Percentiles rank a stretch among this genome's conserved stretches.
Evolutionary conservation across 1,140 invertebrate genomes (phyloP).

Genomic region (Tetragonula clypearis): DNA sequence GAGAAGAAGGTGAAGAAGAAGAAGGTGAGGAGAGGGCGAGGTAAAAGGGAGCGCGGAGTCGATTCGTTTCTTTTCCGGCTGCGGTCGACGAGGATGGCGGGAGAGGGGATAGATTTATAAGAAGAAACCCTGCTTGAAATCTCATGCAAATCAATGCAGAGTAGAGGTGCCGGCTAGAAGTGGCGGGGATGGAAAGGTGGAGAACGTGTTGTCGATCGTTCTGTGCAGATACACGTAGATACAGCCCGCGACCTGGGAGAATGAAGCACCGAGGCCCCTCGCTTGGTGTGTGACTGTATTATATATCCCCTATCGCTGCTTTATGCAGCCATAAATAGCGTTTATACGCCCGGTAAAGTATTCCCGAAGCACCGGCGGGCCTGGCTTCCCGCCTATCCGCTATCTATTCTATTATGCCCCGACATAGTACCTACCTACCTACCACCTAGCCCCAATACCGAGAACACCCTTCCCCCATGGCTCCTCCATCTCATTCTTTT

Average conservation of each 20-base stretch:
- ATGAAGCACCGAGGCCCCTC: conserved; percentile 39
- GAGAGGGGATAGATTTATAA: conserved; percentile 69
- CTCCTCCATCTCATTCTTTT: conserved; percentile 56
- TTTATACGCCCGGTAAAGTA: conserved; percentile 79
- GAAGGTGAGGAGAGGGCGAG: neutral
- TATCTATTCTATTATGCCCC: conserved; percentile 79
- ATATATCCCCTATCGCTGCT: conserved; percentile 78
- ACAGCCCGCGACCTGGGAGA: conserved; percentile 49
- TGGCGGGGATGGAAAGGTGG: conserved; percentile 41
- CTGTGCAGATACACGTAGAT: conserved; percentile 69
- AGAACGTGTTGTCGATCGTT: conserved; percentile 69
- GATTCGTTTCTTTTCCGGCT: conserved; percentile 63
- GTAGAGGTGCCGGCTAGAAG: conserved; percentile 49
- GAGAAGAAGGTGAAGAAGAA: neutral
- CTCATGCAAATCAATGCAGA: conserved; percentile 77
- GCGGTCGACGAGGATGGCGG: conserved; percentile 53
- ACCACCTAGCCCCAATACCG: conserved; percentile 51
- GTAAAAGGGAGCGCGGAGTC: conserved; percentile 20
- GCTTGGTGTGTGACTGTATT: conserved; percentile 74
- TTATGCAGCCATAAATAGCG: conserved; percentile 80
- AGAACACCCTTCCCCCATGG: conserved; percentile 41
- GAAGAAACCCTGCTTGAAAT: conserved; percentile 69
- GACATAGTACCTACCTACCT: conserved; percentile 66
- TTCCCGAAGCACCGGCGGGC: conserved; percentile 73
- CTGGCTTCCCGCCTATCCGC: conserved; percentile 72